Base-by-base conservation (phyloP, 2,888 invertebrate genomes). In the Meloe dianella region DNA sequence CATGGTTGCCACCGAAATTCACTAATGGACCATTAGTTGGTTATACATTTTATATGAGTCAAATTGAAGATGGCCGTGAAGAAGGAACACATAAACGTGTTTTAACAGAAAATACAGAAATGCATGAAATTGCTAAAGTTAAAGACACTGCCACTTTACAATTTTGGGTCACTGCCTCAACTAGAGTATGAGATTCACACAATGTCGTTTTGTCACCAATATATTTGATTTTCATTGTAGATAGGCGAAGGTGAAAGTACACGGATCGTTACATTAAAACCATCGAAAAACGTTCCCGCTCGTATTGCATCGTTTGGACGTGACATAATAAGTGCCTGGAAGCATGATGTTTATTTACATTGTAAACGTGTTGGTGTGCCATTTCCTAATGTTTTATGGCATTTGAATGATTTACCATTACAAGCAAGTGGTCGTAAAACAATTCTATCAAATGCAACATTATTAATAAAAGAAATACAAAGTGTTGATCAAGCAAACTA, bases 401-500 rank as follows among this genome's bases (percentile, higher is more conserved):
- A 89, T 65, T 89, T 93, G 84, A 91, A 93, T 76, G 92, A 92
- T 0, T 90, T 89, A 65, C 85, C 88, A 12, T 85, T 94, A 73
- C 93, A 93, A 79, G 89, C 91, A 1, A 91, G 90, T 35, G 82
- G 91, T 58, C 83, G 90, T 69, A 87, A 91, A 81, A 88, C 90
- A 71, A 87, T 92, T 66, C 86, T 89, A 64, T 85, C 85, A 75
- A 89, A 94, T 76, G 93, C 93, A 0, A 92, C 93, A 1, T 85
- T 95, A 27, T 87, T 90, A 60, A 91, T 95, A 70, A 89, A 90
- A 82, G 93, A 91, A 72, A 85, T 92, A 5, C 93, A 94, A 80
- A 90, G 91, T 73, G 89, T 89, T 24, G 96, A 96, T 83, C 92
- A 92, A 74, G 95, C 94, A 14, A 96, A 96, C 85, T 97, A 96